Conservation (phyloP, 1,140 invertebrate genomes). For the Ceratitis capitata region DNA sequence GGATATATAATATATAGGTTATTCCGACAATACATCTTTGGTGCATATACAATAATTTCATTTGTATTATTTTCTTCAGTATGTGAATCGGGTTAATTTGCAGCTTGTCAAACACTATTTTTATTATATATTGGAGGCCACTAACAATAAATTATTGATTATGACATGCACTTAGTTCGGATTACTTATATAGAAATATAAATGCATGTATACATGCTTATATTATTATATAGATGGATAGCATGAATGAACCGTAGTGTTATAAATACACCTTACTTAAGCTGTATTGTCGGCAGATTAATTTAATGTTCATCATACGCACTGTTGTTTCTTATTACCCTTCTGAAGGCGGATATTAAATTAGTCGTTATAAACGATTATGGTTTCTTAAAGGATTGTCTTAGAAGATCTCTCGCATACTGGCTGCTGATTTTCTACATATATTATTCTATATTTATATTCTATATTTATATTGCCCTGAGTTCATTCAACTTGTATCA, state of each 20-base stretch:
- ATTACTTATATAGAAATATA: not conserved
- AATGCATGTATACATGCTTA: not conserved
- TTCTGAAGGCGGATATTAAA: not conserved
- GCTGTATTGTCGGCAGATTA: not conserved
- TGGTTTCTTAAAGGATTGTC: no score
- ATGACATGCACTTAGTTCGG: not conserved
- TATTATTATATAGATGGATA: no score
- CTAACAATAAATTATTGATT: not conserved
- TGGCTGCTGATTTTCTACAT: no score
- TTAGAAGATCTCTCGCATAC: no score
- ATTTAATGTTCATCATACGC: not conserved
- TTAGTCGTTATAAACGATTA: no score
- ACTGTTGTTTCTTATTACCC: no score
- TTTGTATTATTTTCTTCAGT: no score
- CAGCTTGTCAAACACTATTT: not conserved
- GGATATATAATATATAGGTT: not conserved
- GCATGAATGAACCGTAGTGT: no score
- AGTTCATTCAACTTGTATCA: no score
- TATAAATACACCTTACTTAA: not conserved
- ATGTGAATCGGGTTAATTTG: not conserved
- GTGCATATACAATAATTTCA: not conserved
- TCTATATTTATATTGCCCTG: no score
- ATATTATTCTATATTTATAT: no score
- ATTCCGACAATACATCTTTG: no score
- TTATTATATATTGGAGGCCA: not conserved